A percentile compares a stretch with the other conserved stretches of the same genome.
Evolutionary conservation across 2,888 invertebrate genomes (phyloP).

Genomic region (Campoplex nolae): DNA sequence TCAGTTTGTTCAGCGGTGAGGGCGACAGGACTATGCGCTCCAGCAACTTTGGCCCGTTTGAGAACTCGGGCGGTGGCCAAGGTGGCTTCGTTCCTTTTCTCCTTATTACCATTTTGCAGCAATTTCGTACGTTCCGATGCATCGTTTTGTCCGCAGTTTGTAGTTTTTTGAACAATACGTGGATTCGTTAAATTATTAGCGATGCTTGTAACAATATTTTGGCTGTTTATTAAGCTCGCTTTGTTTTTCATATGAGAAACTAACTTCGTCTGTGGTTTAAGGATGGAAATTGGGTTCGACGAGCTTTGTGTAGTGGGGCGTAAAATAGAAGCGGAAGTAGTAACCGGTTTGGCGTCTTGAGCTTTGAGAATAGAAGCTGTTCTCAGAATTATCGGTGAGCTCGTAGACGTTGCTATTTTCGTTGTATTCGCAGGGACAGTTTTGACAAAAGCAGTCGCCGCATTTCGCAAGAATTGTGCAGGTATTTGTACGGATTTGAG

Average conservation of each 20-base stretch:
- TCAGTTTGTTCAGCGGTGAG: constrained; percentile 73
- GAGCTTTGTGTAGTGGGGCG: constrained; percentile 71
- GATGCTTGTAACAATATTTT: constrained; percentile 62
- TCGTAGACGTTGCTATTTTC: constrained; percentile 62
- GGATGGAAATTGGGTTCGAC: constrained; percentile 78
- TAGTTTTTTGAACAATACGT: constrained; percentile 62
- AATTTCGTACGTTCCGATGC: constrained; percentile 64
- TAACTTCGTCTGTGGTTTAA: constrained; percentile 79
- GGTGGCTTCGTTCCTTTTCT: constrained; percentile 68
- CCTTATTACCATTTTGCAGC: constrained; percentile 68
- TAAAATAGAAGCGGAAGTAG: constrained; percentile 71
- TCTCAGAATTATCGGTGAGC: constrained; percentile 75
- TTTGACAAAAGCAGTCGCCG: constrained; percentile 67
- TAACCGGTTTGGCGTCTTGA: constrained; percentile 72
- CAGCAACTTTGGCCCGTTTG: constrained; percentile 67
- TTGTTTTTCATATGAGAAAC: constrained; percentile 68
- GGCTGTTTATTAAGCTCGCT: constrained; percentile 69
- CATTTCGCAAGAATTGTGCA: constrained; percentile 76
- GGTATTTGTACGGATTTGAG: constrained; percentile 78
- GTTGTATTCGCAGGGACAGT: constrained; percentile 64
- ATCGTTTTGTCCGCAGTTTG: constrained; percentile 51
- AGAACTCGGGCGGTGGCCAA: constrained; percentile 57
- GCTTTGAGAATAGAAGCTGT: constrained; percentile 75
- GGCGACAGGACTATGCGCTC: constrained; percentile 64
- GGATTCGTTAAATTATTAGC: constrained; percentile 46